Conservation (phyloP, 2,888 invertebrate genomes). For the Gerosis bhagava region DNA sequence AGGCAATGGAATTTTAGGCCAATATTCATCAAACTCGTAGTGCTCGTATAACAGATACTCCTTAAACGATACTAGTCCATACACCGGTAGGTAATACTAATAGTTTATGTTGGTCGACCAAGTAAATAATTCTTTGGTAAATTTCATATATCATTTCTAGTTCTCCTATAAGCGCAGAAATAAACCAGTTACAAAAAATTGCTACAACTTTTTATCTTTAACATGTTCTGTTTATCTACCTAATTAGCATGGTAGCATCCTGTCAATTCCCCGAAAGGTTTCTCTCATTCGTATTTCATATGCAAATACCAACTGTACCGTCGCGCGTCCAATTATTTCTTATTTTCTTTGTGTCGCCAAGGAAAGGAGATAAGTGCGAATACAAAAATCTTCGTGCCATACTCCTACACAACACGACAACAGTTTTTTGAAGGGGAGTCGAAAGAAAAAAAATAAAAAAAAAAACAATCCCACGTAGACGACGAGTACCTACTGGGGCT, state of each 20-base stretch:
- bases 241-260: conserved; percentile 7
- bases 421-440: conserved; percentile 18
- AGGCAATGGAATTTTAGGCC: no score
- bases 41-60: no score
- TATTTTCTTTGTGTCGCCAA: conserved; percentile 20
- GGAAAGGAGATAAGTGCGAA: conserved; percentile 23
- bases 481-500: neutral
- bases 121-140: no score
- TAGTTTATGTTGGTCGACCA: no score
- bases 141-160: no score
- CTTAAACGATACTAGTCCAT: no score
- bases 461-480: conserved; percentile 1
- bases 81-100: no score
- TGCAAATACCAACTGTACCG: conserved; percentile 13
- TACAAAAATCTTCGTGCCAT: conserved; percentile 12
- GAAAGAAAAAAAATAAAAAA: conserved; percentile 12
- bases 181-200: no score
- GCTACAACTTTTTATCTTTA: no score
- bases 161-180: no score
- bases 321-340: conserved; percentile 20
- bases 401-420: conserved; percentile 3
- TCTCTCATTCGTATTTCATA: conserved; percentile 18
- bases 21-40: no score
- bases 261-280: conserved; percentile 5
- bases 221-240: conserved; percentile 1